Evolutionary conservation across 2,888 invertebrate species (phyloP), one percentile per base, ranked within the genome.

Genomic region (Netelia fuscicornis): DNA sequence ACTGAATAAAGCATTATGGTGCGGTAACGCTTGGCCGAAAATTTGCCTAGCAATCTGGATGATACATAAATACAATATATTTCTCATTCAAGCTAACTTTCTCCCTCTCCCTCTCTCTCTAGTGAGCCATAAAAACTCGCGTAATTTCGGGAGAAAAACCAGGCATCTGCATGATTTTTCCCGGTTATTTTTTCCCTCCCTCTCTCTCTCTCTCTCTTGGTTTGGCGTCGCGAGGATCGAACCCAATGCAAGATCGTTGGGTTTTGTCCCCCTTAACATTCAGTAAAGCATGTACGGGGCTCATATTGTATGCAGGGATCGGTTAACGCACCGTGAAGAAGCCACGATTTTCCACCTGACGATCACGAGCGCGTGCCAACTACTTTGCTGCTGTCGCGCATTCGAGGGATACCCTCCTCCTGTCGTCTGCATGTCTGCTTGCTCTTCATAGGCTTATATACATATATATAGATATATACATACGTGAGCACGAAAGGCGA

Each of bases 291-390:
- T 76, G 54, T 58, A 74, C 30, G 13, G 30, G 13, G 25, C 23
- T 65, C 62, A 60, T 54, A 62, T 62, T 25, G 52, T 71, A 56
- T 54, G 52, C 52, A 65, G 72, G 62, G 81, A 79, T 79, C 83
- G 64, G 83, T 80, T 87, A 88, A 88, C 85, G 86, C 85, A 85
- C 87, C 87, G 84, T 88, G 86, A 89, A 90, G 85, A 88, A 90
- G 88, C 87, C 87, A 75, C 84, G 90, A 90, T 91, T 91, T 91
- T 91, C 91, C 91, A 91, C 91, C 91, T 91, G 91, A 91, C 86
- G 76, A 86, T 79, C 85, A 83, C 83, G 83, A 68, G 79, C 60
- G 56, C 76, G 84, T 78, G 81, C 76, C 74, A 77, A 75, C 85
- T 75, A 84, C 77, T 74, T 76, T 79, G 70, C 85, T 74, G 82